Conservation (phyloP, 2,888 invertebrate species). For the Lumbricus terrestris region DNA sequence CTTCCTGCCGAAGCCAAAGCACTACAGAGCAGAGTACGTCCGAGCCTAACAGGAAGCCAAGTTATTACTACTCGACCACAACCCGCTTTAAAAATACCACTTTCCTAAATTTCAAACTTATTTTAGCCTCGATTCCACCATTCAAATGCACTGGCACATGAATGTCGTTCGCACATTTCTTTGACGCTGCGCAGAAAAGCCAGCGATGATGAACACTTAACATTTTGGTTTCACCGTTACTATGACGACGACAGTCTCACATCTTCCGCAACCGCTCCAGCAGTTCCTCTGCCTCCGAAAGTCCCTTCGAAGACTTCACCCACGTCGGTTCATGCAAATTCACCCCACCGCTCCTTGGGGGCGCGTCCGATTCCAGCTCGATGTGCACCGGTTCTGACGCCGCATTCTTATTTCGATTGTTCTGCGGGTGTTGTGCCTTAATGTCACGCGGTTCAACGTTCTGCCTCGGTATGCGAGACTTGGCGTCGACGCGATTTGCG, state of each 20-base stretch:
- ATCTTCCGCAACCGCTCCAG: conserved; percentile 47
- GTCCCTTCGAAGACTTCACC: conserved; percentile 31
- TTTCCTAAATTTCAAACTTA: neutral
- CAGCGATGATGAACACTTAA: neutral
- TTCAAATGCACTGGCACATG: neutral
- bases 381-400: neutral
- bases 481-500: neutral
- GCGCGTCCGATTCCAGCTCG: neutral
- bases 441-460: neutral
- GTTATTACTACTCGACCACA: neutral
- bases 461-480: neutral
- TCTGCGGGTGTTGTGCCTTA: neutral
- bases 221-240: neutral
- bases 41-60: neutral
- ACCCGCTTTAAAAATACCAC: neutral
- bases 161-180: neutral
- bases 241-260: conserved; percentile 7
- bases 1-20: neutral
- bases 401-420: neutral
- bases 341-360: neutral
- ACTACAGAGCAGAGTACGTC: neutral
- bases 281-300: conserved; percentile 51
- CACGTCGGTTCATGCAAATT: conserved; percentile 9
- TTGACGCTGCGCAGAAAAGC: neutral
- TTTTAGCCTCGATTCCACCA: neutral